Evolutionary conservation across 2,888 invertebrate genomes (phyloP).

Genomic region (Agriotes lineatus): DNA sequence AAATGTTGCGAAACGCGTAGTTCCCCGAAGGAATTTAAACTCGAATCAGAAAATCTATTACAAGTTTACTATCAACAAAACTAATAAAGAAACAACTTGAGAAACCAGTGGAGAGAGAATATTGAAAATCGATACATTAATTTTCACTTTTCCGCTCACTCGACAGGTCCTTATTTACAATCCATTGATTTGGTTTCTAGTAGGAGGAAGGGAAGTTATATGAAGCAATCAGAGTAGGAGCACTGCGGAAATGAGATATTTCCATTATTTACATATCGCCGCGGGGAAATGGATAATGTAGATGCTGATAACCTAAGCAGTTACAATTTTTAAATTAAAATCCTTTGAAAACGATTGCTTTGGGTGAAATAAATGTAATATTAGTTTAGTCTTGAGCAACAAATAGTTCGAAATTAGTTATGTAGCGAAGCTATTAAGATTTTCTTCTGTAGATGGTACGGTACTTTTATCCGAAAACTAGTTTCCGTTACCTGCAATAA

Average conservation of each 20-base stretch:
- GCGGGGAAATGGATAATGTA: slow-evolving; percentile 29
- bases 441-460: too few species aligned
- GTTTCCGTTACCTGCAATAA: too few species aligned
- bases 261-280: slow-evolving; percentile 39
- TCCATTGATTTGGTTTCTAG: slow-evolving; percentile 37
- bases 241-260: slow-evolving; percentile 39
- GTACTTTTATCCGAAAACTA: too few species aligned
- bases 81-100: slow-evolving; percentile 28
- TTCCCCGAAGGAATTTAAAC: slow-evolving; percentile 25
- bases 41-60: slow-evolving; percentile 24
- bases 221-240: slow-evolving; percentile 39
- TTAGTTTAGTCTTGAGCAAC: too few species aligned
- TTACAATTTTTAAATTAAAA: slow-evolving; percentile 24
- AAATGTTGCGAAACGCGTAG: slow-evolving; percentile 4
- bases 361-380: too few species aligned
- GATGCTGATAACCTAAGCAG: slow-evolving; percentile 21
- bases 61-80: slow-evolving; percentile 22
- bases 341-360: not conserved
- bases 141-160: slow-evolving; percentile 40
- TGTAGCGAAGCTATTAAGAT: too few species aligned
- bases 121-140: slow-evolving; percentile 41
- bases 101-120: slow-evolving; percentile 22
- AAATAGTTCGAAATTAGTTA: too few species aligned
- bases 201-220: slow-evolving; percentile 34
- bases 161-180: slow-evolving; percentile 41